phyloP scores from a whole-genome alignment of 2,797 vertebrate genomes.

The Crenuchus spilurus region DNA sequence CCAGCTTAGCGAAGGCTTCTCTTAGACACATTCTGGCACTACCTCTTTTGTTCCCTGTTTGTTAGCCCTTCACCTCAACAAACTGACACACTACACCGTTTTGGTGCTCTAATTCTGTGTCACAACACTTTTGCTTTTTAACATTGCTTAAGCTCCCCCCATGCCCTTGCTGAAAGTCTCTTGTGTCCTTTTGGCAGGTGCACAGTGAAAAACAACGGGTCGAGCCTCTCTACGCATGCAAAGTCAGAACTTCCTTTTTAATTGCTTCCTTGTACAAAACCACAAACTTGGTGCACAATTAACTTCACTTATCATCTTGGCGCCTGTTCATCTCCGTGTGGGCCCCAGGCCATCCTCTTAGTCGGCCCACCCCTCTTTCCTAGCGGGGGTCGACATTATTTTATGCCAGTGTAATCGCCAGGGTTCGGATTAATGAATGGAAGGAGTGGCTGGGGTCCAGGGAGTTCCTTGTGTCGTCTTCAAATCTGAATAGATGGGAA shows the following conservation, averaged over 20 bases:
- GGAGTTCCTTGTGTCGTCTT: conserved; percentile 31
- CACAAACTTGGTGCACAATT: not conserved
- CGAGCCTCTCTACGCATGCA: not conserved
- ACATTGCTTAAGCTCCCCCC: not conserved
- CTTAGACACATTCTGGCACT: not conserved
- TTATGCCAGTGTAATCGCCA: not conserved
- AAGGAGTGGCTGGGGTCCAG: not conserved
- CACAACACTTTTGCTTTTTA: not conserved
- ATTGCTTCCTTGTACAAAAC: conserved; percentile 14
- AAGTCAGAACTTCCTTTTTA: conserved; percentile 29
- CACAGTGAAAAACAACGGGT: not conserved
- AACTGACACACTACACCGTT: not conserved
- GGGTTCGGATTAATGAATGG: conserved; percentile 46
- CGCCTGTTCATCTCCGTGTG: not conserved
- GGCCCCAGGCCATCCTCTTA: not conserved
- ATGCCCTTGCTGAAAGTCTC: not conserved
- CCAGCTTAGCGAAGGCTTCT: not conserved
- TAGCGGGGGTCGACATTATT: conserved; percentile 8
- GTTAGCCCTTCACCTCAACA: not conserved
- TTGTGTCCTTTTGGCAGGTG: not conserved
- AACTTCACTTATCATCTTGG: conserved; percentile 24
- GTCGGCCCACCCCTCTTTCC: not conserved
- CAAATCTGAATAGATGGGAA: conserved; percentile 35
- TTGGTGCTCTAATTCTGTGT: not conserved
- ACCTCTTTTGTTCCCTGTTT: not conserved